Percentiles rank a stretch among this genome's conserved stretches.
phyloP scores from a whole-genome alignment of 2,113 vertebrate genomes.

The Ornithorhynchus anatinus region DNA sequence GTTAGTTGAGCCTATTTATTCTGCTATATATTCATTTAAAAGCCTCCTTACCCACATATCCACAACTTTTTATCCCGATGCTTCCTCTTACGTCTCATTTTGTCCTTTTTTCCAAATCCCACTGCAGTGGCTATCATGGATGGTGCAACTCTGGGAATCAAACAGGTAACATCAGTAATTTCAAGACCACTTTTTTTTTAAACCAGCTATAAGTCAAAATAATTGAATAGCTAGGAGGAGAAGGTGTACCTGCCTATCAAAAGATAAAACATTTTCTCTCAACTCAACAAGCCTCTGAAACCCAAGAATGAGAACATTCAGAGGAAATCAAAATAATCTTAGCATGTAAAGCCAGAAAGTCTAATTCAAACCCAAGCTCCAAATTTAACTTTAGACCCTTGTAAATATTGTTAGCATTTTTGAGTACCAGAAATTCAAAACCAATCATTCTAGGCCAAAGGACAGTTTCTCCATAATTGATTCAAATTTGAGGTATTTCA shows the following conservation, averaged over 20 bases:
- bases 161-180: constrained; percentile 15
- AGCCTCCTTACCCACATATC: background rate
- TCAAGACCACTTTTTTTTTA: constrained; percentile 41
- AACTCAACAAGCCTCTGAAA: background rate
- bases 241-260: constrained; percentile 6
- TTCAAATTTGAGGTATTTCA: constrained; percentile 43
- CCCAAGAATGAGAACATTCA: background rate
- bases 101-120: constrained; percentile 26
- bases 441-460: constrained; percentile 9
- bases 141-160: constrained; percentile 19
- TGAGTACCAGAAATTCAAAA: too few relatives aligned
- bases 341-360: too few relatives aligned
- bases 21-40: too few relatives aligned
- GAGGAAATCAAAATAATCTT: too few relatives aligned
- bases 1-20: background rate
- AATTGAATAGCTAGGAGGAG: constrained; percentile 7
- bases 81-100: constrained; percentile 28
- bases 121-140: constrained; percentile 3
- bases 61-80: background rate
- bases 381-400: constrained; percentile 24
- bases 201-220: constrained; percentile 11
- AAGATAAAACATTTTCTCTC: constrained; percentile 16
- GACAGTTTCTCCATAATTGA: constrained; percentile 41
- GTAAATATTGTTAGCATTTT: too few relatives aligned
- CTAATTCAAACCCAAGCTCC: background rate